Percentiles rank a stretch among this genome's conserved stretches.
These are phyloP conservation scores for Scelioninae gen. 1 DNA, from an alignment of 2,888 invertebrate genomes.

Conservation along the genomic window DNA sequence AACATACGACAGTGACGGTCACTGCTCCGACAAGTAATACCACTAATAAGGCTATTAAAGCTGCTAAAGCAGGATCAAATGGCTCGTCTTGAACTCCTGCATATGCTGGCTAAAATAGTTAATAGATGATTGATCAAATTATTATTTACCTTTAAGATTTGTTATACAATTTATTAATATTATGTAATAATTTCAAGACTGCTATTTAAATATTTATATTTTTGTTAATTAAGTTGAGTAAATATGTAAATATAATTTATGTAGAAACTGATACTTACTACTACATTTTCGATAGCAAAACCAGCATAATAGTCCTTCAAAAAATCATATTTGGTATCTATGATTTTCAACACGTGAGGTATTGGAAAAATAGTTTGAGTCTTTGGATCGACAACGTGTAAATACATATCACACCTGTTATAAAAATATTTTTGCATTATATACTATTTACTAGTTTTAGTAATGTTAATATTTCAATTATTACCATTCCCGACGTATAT, in stretches of 20 bases:
- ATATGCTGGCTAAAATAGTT: constrained; percentile 86
- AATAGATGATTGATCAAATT: constrained; percentile 6
- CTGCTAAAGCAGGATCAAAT: constrained; percentile 94
- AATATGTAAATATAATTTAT: too few relatives aligned
- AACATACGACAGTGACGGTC: constrained; percentile 94
- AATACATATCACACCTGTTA: constrained; percentile 92
- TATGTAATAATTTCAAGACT: too few relatives aligned
- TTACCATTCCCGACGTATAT: constrained; percentile 89
- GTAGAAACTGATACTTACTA: constrained; percentile 83
- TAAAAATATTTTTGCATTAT: constrained; percentile 37
- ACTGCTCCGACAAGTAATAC: constrained; percentile 94
- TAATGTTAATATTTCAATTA: not conserved
- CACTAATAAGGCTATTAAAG: constrained; percentile 92
- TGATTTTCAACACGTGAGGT: constrained; percentile 90
- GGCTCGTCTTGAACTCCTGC: constrained; percentile 89
- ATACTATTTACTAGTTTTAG: not conserved
- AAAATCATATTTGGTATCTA: constrained; percentile 94
- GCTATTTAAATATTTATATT: too few relatives aligned
- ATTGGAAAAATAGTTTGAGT: constrained; percentile 91
- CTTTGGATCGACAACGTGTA: constrained; percentile 91
- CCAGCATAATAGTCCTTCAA: constrained; percentile 91
- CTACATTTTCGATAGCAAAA: constrained; percentile 90
- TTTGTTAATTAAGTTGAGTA: not conserved
- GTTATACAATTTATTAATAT: not conserved
- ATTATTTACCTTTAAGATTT: not conserved